Percentiles rank a stretch among this genome's conserved stretches.
Evolutionary conservation across 2,797 vertebrate species (phyloP).

Genomic region (Nothura maculosa): DNA sequence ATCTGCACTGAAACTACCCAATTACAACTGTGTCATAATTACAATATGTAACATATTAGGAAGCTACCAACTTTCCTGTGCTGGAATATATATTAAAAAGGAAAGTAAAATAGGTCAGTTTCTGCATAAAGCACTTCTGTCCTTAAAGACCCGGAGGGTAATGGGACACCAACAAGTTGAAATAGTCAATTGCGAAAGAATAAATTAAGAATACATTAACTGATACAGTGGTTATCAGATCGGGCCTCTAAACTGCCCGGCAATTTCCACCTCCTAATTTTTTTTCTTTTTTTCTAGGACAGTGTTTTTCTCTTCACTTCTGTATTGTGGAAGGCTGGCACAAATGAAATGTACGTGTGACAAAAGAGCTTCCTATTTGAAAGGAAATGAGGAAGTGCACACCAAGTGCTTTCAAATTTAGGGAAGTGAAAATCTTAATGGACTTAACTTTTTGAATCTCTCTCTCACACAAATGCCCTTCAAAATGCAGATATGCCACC

Average conservation of each 20-base stretch:
- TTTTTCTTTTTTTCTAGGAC: background rate
- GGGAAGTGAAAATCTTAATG: background rate
- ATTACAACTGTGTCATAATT: conserved; percentile 54
- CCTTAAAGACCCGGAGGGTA: conserved; percentile 33
- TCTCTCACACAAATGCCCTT: background rate
- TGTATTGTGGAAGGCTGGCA: background rate
- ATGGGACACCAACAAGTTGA: background rate
- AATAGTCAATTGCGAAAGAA: background rate
- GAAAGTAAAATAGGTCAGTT: conserved; percentile 37
- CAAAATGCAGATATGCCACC: background rate
- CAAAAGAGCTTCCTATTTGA: background rate
- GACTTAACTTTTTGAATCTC: background rate
- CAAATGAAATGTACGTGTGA: background rate
- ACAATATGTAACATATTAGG: background rate
- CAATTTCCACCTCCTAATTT: background rate
- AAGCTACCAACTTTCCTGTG: background rate
- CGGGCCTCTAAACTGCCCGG: background rate
- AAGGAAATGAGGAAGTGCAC: background rate
- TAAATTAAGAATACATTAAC: background rate
- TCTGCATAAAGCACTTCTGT: conserved; percentile 3
- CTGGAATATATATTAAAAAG: conserved; percentile 45
- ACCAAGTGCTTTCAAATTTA: background rate
- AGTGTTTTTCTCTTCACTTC: background rate
- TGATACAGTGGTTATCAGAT: background rate
- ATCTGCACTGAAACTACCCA: conserved; percentile 61